These are phyloP conservation scores for Amiota communis DNA, from an alignment of 2,888 invertebrate genomes.

Conservation along the genomic window DNA sequence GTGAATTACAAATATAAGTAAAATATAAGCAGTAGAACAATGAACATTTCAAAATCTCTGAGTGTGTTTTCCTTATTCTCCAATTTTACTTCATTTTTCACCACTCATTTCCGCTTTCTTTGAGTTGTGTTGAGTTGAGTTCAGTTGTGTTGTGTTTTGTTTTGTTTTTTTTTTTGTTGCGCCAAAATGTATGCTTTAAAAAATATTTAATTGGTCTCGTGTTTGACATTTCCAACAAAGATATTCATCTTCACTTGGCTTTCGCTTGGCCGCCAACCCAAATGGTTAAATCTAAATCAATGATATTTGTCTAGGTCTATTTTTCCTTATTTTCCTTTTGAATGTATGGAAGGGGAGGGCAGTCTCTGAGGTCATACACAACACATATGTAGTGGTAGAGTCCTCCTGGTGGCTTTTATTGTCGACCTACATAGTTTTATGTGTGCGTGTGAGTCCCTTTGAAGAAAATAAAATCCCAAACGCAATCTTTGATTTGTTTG, in stretches of 20 bases:
- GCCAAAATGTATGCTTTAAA: slow-evolving; percentile 43
- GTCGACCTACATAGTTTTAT: slow-evolving; percentile 48
- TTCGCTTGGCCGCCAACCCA: not conserved
- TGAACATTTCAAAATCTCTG: too few relatives aligned
- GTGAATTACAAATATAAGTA: slow-evolving; percentile 18
- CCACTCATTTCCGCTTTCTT: not conserved
- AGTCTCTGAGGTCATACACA: slow-evolving; percentile 35
- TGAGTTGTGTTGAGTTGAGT: not conserved
- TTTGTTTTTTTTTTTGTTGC: too few relatives aligned
- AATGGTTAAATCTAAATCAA: slow-evolving; percentile 55
- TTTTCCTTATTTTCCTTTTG: too few relatives aligned
- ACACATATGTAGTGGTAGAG: slow-evolving; percentile 8
- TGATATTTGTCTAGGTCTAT: slow-evolving; percentile 43
- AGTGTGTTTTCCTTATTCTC: not conserved
- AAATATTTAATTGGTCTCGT: slow-evolving; percentile 39
- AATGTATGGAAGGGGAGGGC: slow-evolving; percentile 16
- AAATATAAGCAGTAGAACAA: slow-evolving; percentile 9
- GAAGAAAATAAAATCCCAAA: slow-evolving; percentile 58
- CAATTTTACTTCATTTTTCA: slow-evolving; percentile 20
- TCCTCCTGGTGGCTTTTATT: slow-evolving; percentile 28
- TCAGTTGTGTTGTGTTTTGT: not conserved
- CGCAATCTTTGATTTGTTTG: slow-evolving; percentile 61
- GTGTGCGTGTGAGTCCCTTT: slow-evolving; percentile 51
- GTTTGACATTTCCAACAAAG: not conserved
- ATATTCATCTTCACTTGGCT: not conserved